Percentiles rank a stretch among this genome's conserved stretches.
Conservation (phyloP, 1,140 invertebrate genomes). For the Chironomus striatipennis region DNA sequence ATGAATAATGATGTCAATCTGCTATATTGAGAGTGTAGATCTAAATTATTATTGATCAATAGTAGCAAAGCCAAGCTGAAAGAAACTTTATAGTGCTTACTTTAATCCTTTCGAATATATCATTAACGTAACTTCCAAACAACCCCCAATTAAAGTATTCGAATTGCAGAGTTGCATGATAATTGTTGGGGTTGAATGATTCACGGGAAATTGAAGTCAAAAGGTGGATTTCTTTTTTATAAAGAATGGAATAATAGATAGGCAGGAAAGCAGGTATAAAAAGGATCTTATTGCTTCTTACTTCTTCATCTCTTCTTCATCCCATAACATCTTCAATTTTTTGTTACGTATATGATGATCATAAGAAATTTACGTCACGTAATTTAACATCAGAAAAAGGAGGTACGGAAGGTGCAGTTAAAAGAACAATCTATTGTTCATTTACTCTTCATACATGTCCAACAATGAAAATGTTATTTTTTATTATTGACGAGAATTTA, state of each 20-base stretch:
- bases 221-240: neutral
- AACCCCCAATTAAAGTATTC: no score
- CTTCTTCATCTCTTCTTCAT: neutral
- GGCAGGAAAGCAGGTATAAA: neutral
- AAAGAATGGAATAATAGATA: neutral
- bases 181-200: neutral
- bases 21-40: no score
- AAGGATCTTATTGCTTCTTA: neutral
- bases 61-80: no score
- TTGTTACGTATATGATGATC: neutral
- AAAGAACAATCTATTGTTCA: slow-evolving; percentile 13
- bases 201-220: slow-evolving; percentile 12
- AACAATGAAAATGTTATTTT: slow-evolving; percentile 2
- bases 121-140: no score
- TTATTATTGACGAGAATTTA: neutral
- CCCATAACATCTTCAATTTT: no score
- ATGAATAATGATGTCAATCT: neutral
- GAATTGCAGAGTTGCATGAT: slow-evolving; percentile 6
- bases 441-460: neutral
- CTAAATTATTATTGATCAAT: no score
- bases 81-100: no score
- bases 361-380: slow-evolving; percentile 5
- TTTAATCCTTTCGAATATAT: no score
- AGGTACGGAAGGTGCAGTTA: neutral
- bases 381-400: slow-evolving; percentile 2